Base-by-base conservation (phyloP, 2,888 invertebrate species). In the Eumerus sabulonum region DNA sequence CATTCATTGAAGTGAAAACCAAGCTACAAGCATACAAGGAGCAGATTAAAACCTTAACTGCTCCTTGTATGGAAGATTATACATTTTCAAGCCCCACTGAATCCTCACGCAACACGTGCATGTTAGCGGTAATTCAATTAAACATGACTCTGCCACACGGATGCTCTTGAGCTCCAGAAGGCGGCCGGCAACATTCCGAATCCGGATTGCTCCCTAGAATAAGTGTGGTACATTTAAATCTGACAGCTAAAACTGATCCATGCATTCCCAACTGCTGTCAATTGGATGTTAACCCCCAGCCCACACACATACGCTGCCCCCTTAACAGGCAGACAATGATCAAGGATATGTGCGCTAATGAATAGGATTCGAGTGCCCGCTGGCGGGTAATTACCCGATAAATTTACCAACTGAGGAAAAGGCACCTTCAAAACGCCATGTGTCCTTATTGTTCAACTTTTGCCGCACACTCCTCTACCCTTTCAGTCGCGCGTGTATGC, bases 331-430 rank as follows among this genome's bases (percentile, higher is more conserved):
- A 44, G 35, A 45, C 19, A 56, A 19, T 42, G 38, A 57, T 57
- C 44, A 63, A 63, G 71, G 63, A 64, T 57, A 57, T 72, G 63
- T 57, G 51, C 63, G 45, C 63, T 72, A 72, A 72, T 72, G 71
- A 72, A 64, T 57, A 19, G 51, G 57, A 57, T 72, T 72, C 63
- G 27, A 51, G 57, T 19, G 71, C 51, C 68, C 57, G 56, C 51
- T 72, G 56, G 51, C 38, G 63, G 63, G 71, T 72, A 72, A 72
- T 72, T 72, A 72, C 50, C 51, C 63, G 71, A 57, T 44, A 72
- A 64, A 57, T 57, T 44, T 27, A 63, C 38, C 57, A 27, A 19
- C 42, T 27, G 27, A 7, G 57, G 48, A 71, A 71, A 48, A 48
- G 47, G 35, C 60, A 56, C 56, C 62, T 62, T 35, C 27, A 19